These are phyloP conservation scores for Huso huso DNA, from an alignment of 2,797 vertebrate species.

Conservation along the genomic window DNA sequence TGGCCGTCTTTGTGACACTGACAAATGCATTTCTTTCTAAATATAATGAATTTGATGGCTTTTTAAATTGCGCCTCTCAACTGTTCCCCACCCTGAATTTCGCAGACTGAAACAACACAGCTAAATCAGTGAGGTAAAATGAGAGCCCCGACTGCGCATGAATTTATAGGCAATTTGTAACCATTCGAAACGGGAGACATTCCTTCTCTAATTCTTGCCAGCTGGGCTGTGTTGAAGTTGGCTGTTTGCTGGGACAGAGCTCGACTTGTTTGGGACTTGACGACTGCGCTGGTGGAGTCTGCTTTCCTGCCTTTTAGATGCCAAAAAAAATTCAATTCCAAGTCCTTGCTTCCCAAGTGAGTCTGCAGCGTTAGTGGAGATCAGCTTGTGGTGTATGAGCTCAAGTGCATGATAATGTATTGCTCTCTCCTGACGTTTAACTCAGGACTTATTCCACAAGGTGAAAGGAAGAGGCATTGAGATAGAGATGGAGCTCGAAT, in stretches of 20 bases:
- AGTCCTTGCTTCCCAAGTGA: no score
- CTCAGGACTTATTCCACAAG: no score
- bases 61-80: background rate
- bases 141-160: slow-evolving; percentile 15
- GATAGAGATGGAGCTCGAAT: no score
- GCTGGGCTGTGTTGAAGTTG: slow-evolving; percentile 42
- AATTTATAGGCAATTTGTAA: slow-evolving; percentile 45
- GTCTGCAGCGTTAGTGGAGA: no score
- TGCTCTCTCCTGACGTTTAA: no score
- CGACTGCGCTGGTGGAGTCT: no score
- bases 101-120: slow-evolving; percentile 20
- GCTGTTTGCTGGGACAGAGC: background rate
- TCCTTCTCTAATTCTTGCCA: slow-evolving; percentile 58
- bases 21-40: no score
- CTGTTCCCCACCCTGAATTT: slow-evolving; percentile 14
- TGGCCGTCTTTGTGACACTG: no score
- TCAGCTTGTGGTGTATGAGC: no score
- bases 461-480: no score
- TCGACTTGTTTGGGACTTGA: no score
- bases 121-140: slow-evolving; percentile 33
- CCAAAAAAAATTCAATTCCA: background rate
- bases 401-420: no score
- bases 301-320: slow-evolving; percentile 32
- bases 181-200: slow-evolving; percentile 57
- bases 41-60: background rate